phyloP scores from a whole-genome alignment of 2,113 vertebrate genomes.

The Lasiurus cinereus region DNA sequence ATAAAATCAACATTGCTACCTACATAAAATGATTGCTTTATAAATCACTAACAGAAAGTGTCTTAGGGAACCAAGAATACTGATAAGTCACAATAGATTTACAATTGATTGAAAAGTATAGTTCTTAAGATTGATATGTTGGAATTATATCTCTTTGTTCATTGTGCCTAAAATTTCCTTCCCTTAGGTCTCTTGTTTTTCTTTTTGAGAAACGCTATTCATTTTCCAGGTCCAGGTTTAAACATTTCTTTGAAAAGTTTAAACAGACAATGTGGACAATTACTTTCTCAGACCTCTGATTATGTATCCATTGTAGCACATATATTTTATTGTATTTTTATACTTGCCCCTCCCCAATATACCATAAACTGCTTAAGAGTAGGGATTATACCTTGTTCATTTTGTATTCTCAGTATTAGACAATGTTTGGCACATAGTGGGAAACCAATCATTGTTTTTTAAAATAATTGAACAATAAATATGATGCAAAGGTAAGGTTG shows the following conservation, averaged over 20 bases:
- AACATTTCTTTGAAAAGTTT: not conserved
- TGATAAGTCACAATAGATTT: not conserved
- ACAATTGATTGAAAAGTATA: not conserved
- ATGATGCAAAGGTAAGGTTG: not conserved
- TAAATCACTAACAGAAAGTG: not conserved
- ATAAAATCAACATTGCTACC: not conserved
- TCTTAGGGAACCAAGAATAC: not conserved
- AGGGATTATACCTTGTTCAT: not conserved
- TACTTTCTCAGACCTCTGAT: not conserved
- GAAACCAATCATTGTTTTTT: not conserved
- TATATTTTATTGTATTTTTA: not conserved
- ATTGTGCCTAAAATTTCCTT: not conserved
- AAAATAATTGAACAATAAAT: conserved; percentile 27
- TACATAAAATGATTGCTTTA: conserved; percentile 5
- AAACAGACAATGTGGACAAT: not conserved
- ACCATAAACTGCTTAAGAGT: not conserved
- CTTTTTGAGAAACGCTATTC: not conserved
- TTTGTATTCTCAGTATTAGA: not conserved
- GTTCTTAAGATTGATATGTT: not conserved
- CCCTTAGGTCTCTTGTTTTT: not conserved
- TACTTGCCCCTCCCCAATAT: not conserved
- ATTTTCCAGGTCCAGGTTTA: not conserved
- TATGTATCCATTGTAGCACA: not conserved
- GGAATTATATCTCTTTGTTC: not conserved
- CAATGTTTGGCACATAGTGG: not conserved